Evolutionary conservation across 2,888 invertebrate species (phyloP).

Genomic region (Laothoe populi): DNA sequence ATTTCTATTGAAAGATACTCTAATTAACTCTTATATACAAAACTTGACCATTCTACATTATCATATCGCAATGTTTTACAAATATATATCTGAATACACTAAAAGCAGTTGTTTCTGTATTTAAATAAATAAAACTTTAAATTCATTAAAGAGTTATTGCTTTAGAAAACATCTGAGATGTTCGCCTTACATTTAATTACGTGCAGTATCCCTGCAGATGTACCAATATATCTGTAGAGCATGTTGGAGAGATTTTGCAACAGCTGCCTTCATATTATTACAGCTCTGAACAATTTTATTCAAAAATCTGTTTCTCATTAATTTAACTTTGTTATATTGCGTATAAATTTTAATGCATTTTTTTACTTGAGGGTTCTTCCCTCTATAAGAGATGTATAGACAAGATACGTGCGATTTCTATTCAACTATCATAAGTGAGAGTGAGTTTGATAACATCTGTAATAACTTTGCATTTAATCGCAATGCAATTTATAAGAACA

Average conservation of each 20-base stretch:
- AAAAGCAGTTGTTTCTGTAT: neutral
- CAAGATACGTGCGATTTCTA: neutral
- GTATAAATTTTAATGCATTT: neutral
- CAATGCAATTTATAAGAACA: too few relatives aligned
- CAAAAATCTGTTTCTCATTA: constrained; percentile 4
- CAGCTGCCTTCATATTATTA: constrained; percentile 15
- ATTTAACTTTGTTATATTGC: neutral
- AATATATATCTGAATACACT: neutral
- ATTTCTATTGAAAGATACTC: too few relatives aligned
- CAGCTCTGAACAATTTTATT: constrained; percentile 10
- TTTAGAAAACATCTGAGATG: constrained; percentile 1
- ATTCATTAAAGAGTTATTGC: neutral
- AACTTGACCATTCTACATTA: neutral
- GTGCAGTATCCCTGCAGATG: constrained; percentile 11
- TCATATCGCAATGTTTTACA: neutral
- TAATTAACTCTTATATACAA: too few relatives aligned
- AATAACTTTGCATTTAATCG: neutral
- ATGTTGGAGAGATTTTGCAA: constrained; percentile 14
- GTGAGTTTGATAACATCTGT: neutral
- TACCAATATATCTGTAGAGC: constrained; percentile 1
- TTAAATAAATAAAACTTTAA: neutral
- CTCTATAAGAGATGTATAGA: constrained; percentile 8
- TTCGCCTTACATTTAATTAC: neutral
- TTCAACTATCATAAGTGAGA: constrained; percentile 2
- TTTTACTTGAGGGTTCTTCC: neutral